A percentile compares a stretch with the other conserved stretches of the same genome.
phyloP scores from a whole-genome alignment of 2,113 vertebrate species.

The Pelvicachromis taeniatus region DNA sequence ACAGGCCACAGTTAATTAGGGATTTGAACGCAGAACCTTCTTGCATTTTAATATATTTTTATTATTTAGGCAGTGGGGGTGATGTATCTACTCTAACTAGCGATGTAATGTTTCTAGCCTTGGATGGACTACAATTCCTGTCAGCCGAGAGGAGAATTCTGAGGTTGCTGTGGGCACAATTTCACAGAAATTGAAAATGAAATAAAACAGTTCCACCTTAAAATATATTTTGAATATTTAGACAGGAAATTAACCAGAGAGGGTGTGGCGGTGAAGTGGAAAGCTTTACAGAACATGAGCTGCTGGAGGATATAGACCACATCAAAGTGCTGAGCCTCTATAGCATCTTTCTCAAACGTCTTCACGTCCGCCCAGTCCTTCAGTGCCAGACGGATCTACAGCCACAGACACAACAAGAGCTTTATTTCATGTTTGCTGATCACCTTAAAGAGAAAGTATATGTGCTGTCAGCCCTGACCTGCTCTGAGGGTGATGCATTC shows the following conservation, averaged over 20 bases:
- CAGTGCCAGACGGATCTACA: slow-evolving; percentile 83
- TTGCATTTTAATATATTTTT: too few relatives aligned
- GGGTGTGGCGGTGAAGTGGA: slow-evolving; percentile 89
- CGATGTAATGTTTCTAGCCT: neutral
- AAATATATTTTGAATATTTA: neutral
- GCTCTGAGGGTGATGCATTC: slow-evolving; percentile 77
- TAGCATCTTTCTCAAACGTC: slow-evolving; percentile 82
- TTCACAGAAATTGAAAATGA: neutral
- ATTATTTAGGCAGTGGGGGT: too few relatives aligned
- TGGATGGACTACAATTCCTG: neutral
- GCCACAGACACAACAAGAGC: neutral
- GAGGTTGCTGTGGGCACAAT: neutral
- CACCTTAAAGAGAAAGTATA: rapidly evolving
- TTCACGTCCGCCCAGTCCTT: slow-evolving; percentile 86
- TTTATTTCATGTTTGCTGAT: rapidly evolving
- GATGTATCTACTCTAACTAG: neutral
- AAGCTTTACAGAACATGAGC: slow-evolving; percentile 80
- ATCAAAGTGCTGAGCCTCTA: slow-evolving; percentile 83
- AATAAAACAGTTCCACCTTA: neutral
- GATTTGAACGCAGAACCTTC: too few relatives aligned
- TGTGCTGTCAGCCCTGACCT: slow-evolving; percentile 65
- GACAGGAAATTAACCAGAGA: slow-evolving; percentile 68
- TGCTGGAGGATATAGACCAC: slow-evolving; percentile 78
- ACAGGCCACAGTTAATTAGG: too few relatives aligned
- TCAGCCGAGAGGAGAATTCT: neutral